phyloP scores from a whole-genome alignment of 1,140 invertebrate genomes.

The Ladona fulva region DNA sequence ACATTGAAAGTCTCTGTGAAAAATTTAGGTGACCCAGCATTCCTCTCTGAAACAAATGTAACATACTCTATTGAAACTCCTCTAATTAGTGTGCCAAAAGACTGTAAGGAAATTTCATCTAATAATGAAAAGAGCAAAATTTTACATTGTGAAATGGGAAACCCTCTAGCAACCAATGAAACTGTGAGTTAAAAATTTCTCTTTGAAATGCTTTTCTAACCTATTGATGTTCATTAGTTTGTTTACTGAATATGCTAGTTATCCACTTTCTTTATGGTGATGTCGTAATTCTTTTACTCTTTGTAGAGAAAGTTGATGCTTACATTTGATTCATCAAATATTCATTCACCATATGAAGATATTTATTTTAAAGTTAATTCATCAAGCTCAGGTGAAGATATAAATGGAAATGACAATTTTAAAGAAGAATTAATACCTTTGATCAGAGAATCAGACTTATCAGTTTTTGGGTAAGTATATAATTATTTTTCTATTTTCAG shows the following conservation, averaged over 20 bases:
- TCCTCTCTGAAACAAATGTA: conserved; percentile 21
- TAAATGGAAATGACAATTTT: not conserved
- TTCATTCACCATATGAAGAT: not conserved
- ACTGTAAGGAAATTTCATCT: conserved; percentile 10
- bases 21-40: conserved; percentile 25
- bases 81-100: conserved; percentile 19
- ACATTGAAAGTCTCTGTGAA: conserved; percentile 19
- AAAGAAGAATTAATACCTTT: not conserved
- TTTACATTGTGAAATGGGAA: conserved; percentile 13
- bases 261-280: not conserved
- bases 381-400: not conserved
- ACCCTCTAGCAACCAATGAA: conserved; percentile 15
- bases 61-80: conserved; percentile 16
- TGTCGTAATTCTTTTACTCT: not conserved
- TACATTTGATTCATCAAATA: not conserved
- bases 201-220: not conserved
- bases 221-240: not conserved
- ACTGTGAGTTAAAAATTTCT: not conserved
- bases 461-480: not conserved
- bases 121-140: not conserved
- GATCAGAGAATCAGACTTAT: not conserved
- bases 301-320: not conserved
- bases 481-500: not conserved
- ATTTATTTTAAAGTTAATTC: not conserved
- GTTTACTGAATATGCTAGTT: not conserved